A percentile compares a stretch with the other conserved stretches of the same genome.
phyloP scores from a whole-genome alignment of 1,140 invertebrate genomes.

The Lepidotrigona ventralis region DNA sequence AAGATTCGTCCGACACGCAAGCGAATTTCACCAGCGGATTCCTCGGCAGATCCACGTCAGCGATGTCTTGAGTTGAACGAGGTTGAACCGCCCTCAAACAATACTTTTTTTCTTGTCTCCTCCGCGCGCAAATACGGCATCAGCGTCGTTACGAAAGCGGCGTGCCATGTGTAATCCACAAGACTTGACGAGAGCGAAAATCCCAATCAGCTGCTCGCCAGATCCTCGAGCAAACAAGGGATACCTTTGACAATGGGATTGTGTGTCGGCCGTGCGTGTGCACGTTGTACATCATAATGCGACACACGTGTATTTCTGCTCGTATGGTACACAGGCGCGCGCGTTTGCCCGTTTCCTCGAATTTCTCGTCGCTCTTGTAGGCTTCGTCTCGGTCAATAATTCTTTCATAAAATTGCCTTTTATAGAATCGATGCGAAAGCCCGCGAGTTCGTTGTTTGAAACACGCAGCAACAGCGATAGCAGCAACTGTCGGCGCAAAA shows the following conservation, averaged over 20 bases:
- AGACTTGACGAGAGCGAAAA: constrained; percentile 65
- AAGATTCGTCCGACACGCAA: background rate
- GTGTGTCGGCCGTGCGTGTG: constrained; percentile 53
- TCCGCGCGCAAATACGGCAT: constrained; percentile 48
- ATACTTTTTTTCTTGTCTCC: constrained; percentile 39
- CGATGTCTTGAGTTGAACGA: constrained; percentile 2
- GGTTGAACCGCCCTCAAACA: constrained; percentile 42
- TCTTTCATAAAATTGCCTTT: background rate
- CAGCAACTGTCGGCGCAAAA: too few species aligned
- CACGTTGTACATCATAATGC: constrained; percentile 48
- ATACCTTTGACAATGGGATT: constrained; percentile 69
- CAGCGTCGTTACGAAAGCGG: constrained; percentile 57
- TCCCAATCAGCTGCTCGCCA: constrained; percentile 76
- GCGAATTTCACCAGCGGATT: background rate
- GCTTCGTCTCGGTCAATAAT: background rate
- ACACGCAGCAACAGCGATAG: too few species aligned
- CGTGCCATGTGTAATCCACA: constrained; percentile 67
- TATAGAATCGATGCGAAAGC: background rate
- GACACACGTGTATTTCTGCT: constrained; percentile 29
- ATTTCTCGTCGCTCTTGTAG: background rate
- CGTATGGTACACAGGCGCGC: constrained; percentile 11
- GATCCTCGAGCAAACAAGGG: constrained; percentile 71
- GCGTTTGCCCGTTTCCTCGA: constrained; percentile 10
- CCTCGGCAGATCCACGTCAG: background rate
- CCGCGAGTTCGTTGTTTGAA: too few species aligned